phyloP scores from a whole-genome alignment of 2,797 vertebrate genomes.

The Premnoplex brunnescens region DNA sequence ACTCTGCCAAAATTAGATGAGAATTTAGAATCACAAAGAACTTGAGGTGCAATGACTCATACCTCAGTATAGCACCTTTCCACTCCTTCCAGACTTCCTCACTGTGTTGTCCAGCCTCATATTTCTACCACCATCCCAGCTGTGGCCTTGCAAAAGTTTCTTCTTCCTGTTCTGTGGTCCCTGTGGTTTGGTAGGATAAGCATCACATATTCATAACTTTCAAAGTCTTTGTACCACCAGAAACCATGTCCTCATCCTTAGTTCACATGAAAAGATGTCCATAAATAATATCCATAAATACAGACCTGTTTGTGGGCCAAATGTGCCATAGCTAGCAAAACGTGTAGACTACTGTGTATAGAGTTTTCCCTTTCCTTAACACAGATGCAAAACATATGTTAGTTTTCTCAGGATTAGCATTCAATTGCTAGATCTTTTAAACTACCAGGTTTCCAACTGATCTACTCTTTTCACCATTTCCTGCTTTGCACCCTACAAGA shows the following conservation, averaged over 20 bases:
- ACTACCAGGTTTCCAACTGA: neutral
- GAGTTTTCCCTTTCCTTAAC: neutral
- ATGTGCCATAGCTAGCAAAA: neutral
- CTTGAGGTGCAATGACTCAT: neutral
- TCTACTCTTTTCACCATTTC: neutral
- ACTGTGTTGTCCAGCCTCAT: accelerated
- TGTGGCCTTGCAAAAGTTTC: neutral
- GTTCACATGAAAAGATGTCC: neutral
- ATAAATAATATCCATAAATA: neutral
- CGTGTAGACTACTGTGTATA: neutral
- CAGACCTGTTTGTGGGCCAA: neutral
- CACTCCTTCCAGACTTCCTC: neutral
- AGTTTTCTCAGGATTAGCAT: neutral
- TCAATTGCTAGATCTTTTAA: neutral
- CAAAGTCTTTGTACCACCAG: neutral
- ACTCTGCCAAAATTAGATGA: neutral
- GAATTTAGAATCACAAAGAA: neutral
- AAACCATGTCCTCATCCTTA: neutral
- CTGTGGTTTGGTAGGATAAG: neutral
- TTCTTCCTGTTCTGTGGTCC: neutral
- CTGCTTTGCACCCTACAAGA: neutral
- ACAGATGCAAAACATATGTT: neutral
- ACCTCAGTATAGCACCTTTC: neutral
- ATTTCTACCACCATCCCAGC: accelerated
- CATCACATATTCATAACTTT: neutral